A percentile compares a stretch with the other conserved stretches of the same genome.
Evolutionary conservation across 2,888 invertebrate genomes (phyloP).

Genomic region (Synanthedon andrenaeformis): DNA sequence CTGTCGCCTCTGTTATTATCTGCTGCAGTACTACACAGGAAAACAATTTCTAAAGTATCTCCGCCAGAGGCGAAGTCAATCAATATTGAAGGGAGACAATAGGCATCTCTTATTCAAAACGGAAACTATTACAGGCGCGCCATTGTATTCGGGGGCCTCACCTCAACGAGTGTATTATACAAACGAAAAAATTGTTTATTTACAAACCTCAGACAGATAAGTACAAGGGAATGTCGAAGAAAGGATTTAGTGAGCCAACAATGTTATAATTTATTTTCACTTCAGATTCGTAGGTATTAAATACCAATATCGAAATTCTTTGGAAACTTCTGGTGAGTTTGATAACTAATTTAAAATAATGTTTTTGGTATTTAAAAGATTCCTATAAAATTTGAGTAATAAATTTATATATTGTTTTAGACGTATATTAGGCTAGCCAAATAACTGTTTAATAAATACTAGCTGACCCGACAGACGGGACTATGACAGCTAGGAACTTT

Average conservation of each 20-base stretch:
- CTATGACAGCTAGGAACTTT: too few species aligned
- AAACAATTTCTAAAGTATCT: constrained; percentile 30
- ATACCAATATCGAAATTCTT: too few species aligned
- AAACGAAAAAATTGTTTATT: constrained; percentile 63
- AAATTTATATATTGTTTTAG: too few species aligned
- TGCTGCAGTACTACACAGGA: constrained; percentile 23
- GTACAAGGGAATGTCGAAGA: constrained; percentile 37
- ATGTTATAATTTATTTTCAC: too few species aligned
- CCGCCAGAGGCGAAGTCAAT: constrained; percentile 35
- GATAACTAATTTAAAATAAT: too few species aligned
- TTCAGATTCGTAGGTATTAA: too few species aligned
- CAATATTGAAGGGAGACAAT: constrained; percentile 64
- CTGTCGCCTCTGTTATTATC: neutral
- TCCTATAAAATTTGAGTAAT: too few species aligned
- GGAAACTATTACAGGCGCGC: constrained; percentile 65
- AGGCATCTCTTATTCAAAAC: constrained; percentile 62
- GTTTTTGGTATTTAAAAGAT: too few species aligned
- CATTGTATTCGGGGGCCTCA: constrained; percentile 60
- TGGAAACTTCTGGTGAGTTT: too few species aligned
- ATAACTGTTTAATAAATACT: too few species aligned
- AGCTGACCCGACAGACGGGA: too few species aligned
- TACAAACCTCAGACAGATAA: constrained; percentile 49
- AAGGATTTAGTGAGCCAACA: constrained; percentile 16
- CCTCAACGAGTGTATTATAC: constrained; percentile 60
- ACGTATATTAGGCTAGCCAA: too few species aligned